Evolutionary conservation across 2,113 vertebrate species (phyloP), one percentile per base, ranked within the genome.

Genomic region (Neogobius melanostomus): DNA sequence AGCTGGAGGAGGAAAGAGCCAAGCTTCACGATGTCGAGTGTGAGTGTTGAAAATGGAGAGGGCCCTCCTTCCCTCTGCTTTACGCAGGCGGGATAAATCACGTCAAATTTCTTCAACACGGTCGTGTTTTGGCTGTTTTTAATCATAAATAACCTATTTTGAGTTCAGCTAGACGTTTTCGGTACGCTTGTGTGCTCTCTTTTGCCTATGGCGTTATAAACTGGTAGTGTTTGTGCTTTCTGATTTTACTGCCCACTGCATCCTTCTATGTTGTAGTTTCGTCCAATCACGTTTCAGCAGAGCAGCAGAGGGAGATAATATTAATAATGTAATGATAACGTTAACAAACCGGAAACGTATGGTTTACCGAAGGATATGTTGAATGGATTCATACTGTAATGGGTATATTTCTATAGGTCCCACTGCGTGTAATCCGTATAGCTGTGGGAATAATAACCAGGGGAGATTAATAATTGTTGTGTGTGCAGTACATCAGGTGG

Each of bases 1-100:
- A 97, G 84, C 95, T 98, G 90, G 97, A 98, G 85, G 97, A 99
- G 85, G 97, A 98, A 87, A 90, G 97, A 89, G 97, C 97, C 69
- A 98, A 98, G 91, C 95, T 98, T 93, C 96, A 99, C 91, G 97
- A 98, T 80, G 97, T 99, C 90, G 97, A 99, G 90, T 87, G 97
- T 98, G 92, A 97, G 97, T 95, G 86, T 44, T 74, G 71, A 79
- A 86, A 80, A 82, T 76, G 69, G 85, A 85, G 85, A 84, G 82
- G 59, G 83, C 86, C 86, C 79, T 16, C 64, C 7, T 49, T 74
- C 77, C 66, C 65, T 12, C 72, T 50, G 68, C 75, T 56, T 49
- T 64, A 51, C 45, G 12, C 16, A 17, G 66, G 48, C 62, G 50
- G 74, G 47, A 72, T 17, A 9, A 64, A 82, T 48, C 17, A 42